A percentile compares a stretch with the other conserved stretches of the same genome.
Conservation (phyloP, 2,888 invertebrate species). For the Hanleya hanleyi region DNA sequence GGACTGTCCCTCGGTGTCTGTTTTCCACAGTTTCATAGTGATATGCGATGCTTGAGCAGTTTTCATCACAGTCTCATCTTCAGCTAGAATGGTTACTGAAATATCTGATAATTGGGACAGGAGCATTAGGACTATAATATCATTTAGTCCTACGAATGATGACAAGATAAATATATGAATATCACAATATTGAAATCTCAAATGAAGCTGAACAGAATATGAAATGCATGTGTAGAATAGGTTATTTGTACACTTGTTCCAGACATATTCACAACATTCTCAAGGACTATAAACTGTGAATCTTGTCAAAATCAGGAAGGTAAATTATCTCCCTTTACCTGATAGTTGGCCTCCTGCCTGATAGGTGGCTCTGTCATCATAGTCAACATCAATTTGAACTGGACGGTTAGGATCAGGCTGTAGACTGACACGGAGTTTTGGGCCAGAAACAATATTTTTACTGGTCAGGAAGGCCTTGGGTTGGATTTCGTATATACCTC, state of each 20-base stretch:
- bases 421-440: slow-evolving; percentile 63
- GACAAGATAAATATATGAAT: too few species aligned
- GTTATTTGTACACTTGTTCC: too few species aligned
- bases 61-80: slow-evolving; percentile 60
- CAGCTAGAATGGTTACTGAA: slow-evolving; percentile 61
- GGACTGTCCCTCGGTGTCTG: slow-evolving; percentile 42
- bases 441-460: slow-evolving; percentile 52
- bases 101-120: slow-evolving; percentile 59
- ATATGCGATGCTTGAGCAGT: slow-evolving; percentile 58
- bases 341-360: slow-evolving; percentile 59
- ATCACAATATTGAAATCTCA: too few species aligned
- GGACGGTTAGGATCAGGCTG: slow-evolving; percentile 67
- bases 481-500: slow-evolving; percentile 69
- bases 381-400: slow-evolving; percentile 56
- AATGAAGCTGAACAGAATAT: too few species aligned
- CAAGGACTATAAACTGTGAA: too few species aligned
- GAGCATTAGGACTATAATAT: neutral
- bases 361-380: slow-evolving; percentile 55
- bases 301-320: too few species aligned
- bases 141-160: neutral
- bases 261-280: too few species aligned
- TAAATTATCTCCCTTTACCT: slow-evolving; percentile 52
- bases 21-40: slow-evolving; percentile 67
- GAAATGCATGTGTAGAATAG: too few species aligned
- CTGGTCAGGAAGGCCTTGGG: slow-evolving; percentile 63